phyloP scores from a whole-genome alignment of 2,888 invertebrate genomes.

The Drosophila anomalata region DNA sequence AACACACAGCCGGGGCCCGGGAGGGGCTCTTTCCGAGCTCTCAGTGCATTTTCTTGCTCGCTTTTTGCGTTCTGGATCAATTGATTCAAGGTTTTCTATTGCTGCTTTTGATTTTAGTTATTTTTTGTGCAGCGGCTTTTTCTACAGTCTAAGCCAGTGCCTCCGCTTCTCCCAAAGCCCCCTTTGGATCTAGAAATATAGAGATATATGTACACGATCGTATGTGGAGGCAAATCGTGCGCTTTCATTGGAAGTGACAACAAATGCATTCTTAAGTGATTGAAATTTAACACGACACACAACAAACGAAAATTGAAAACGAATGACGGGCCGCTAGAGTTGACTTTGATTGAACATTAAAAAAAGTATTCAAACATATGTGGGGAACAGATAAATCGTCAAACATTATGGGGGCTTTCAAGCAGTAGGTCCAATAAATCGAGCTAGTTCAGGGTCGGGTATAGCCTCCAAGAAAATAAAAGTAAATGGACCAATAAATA shows the following conservation, averaged over 20 bases:
- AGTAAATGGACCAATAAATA: background rate
- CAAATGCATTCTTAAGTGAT: slow-evolving; percentile 72
- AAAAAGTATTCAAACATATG: slow-evolving; percentile 24
- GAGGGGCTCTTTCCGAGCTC: slow-evolving; percentile 20
- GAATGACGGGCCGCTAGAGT: slow-evolving; percentile 35
- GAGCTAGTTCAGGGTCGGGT: background rate
- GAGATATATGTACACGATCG: slow-evolving; percentile 26
- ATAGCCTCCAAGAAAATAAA: background rate
- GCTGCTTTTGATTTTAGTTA: slow-evolving; percentile 67
- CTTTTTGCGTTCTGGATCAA: slow-evolving; percentile 74
- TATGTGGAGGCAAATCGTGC: slow-evolving; percentile 58
- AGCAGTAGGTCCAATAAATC: background rate
- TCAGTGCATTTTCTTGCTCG: slow-evolving; percentile 44
- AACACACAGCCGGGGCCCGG: slow-evolving; percentile 21
- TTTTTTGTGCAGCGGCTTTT: slow-evolving; percentile 10
- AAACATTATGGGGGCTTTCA: background rate
- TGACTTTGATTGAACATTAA: slow-evolving; percentile 39
- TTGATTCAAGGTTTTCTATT: slow-evolving; percentile 75
- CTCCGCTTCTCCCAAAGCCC: background rate
- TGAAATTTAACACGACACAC: slow-evolving; percentile 63
- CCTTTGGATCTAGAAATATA: background rate
- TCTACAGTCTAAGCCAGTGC: slow-evolving; percentile 33
- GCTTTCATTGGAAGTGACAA: slow-evolving; percentile 68
- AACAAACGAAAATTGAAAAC: slow-evolving; percentile 42
- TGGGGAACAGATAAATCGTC: slow-evolving; percentile 5